Evolutionary conservation across 2,888 invertebrate species (phyloP).

Genomic region (Drosophila birchii): DNA sequence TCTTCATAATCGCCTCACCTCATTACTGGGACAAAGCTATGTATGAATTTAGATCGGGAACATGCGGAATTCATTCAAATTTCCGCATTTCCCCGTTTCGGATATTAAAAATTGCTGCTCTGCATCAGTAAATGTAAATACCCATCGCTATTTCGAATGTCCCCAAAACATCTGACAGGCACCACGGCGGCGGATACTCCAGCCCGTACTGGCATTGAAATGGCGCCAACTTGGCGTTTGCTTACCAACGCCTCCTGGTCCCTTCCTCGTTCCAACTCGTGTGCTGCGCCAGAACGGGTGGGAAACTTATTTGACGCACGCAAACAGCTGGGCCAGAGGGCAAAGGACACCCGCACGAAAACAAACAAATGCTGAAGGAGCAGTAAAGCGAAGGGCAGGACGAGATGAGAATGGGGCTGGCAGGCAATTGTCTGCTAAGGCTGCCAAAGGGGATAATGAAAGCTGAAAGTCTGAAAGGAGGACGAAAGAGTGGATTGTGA

Average conservation of each 20-base stretch:
- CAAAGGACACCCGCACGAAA: constrained; percentile 51
- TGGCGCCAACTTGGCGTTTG: constrained; percentile 46
- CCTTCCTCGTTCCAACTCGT: background rate
- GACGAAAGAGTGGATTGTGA: constrained; percentile 17
- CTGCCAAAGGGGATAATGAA: constrained; percentile 22
- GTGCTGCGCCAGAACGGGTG: constrained; percentile 25
- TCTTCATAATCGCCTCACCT: constrained; percentile 14
- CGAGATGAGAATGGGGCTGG: constrained; percentile 5
- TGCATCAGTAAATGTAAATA: constrained; percentile 7
- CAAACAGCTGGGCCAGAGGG: constrained; percentile 69
- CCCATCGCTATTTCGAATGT: constrained; percentile 6
- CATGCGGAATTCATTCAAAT: constrained; percentile 14
- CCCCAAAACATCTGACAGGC: constrained; percentile 8
- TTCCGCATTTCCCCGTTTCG: background rate
- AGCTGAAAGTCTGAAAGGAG: constrained; percentile 6
- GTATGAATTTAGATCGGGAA: background rate
- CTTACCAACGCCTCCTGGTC: constrained; percentile 12
- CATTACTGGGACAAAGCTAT: constrained; percentile 3
- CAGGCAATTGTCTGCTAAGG: constrained; percentile 33
- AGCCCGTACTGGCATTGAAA: constrained; percentile 14
- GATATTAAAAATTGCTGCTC: constrained; percentile 19
- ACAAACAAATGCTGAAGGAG: constrained; percentile 50
- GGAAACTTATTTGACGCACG: constrained; percentile 63
- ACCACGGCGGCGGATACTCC: background rate
- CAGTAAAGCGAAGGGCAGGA: background rate